Evolutionary conservation across 2,113 vertebrate species (phyloP).

Genomic region (Onychostoma macrolepis): DNA sequence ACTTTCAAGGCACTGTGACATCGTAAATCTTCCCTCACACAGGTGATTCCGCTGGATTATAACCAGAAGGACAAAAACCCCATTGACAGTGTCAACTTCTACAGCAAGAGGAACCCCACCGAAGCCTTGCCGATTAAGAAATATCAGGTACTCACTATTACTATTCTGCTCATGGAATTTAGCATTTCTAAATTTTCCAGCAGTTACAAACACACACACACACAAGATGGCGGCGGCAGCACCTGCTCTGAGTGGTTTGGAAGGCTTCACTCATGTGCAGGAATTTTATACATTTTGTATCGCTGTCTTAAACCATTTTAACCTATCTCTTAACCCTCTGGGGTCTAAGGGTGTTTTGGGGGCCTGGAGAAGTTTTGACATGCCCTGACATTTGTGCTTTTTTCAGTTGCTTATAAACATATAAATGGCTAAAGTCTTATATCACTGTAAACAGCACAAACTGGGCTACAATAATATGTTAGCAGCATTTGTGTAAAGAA

Average conservation of each 20-base stretch:
- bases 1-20: neutral
- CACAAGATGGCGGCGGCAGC: no score
- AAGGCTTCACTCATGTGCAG: neutral
- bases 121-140: conserved; percentile 81
- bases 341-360: no score
- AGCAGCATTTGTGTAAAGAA: no score
- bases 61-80: conserved; percentile 90
- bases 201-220: no score
- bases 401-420: no score
- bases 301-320: neutral
- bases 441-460: no score
- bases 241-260: neutral
- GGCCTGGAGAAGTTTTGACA: no score
- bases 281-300: neutral
- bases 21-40: conserved; percentile 53
- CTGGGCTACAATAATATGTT: no score
- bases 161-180: no score
- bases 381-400: no score
- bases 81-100: conserved; percentile 87
- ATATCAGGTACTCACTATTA: conserved; percentile 80
- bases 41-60: conserved; percentile 84
- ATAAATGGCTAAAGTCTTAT: no score
- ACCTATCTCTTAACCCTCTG: neutral
- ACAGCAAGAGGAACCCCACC: conserved; percentile 82
- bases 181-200: no score